Evolutionary conservation across 2,113 vertebrate species (phyloP).

Genomic region (Platysteira castanea): DNA sequence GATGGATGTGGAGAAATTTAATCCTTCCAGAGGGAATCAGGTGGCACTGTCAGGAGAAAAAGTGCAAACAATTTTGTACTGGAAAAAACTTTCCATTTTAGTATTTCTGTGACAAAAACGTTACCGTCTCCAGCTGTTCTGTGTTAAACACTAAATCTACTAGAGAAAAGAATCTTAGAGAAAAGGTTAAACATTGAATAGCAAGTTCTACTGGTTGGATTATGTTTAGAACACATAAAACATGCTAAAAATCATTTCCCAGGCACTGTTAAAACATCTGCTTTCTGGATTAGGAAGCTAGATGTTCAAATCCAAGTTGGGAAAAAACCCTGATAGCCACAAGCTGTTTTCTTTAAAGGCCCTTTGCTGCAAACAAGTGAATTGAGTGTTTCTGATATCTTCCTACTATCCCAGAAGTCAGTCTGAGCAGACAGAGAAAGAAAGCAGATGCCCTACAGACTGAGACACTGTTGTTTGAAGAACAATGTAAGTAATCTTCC

Average conservation of each 20-base stretch:
- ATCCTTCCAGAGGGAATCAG: slow-evolving; percentile 79
- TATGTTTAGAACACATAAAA: slow-evolving; percentile 24
- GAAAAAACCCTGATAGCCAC: background rate
- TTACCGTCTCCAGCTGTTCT: slow-evolving; percentile 64
- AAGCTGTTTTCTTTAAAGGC: slow-evolving; percentile 53
- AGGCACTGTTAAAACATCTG: slow-evolving; percentile 48
- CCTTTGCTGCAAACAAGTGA: slow-evolving; percentile 43
- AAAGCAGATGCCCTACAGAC: slow-evolving; percentile 1
- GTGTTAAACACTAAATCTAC: slow-evolving; percentile 51
- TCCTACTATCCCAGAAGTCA: slow-evolving; percentile 20
- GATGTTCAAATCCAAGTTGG: slow-evolving; percentile 27
- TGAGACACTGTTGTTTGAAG: background rate
- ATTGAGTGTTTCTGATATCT: slow-evolving; percentile 13
- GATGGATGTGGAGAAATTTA: slow-evolving; percentile 90
- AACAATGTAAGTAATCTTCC: background rate
- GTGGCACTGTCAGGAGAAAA: slow-evolving; percentile 71
- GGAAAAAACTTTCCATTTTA: slow-evolving; percentile 46
- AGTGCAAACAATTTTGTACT: slow-evolving; percentile 67
- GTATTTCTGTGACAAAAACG: slow-evolving; percentile 41
- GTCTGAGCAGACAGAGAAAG: background rate
- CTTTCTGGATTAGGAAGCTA: slow-evolving; percentile 56
- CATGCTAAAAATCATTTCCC: slow-evolving; percentile 43
- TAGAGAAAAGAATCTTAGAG: slow-evolving; percentile 19
- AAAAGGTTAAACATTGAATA: slow-evolving; percentile 6
- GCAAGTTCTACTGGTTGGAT: slow-evolving; percentile 1